These are phyloP conservation scores for Tragelaphus imberbis DNA, from an alignment of 2,113 vertebrate genomes.

Conservation along the genomic window DNA sequence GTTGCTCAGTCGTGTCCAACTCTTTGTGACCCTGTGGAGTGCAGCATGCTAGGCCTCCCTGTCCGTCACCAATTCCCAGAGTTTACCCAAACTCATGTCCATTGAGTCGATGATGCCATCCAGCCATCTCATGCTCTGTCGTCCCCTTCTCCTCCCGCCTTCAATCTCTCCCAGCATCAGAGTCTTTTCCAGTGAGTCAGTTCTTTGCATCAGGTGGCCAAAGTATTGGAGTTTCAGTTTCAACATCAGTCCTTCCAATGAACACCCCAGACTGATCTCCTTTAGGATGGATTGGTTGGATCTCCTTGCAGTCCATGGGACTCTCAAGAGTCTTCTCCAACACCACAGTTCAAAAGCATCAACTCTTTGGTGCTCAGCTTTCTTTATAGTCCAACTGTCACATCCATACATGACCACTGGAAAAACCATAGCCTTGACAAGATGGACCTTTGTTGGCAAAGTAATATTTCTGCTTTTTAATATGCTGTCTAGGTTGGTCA, in stretches of 20 bases:
- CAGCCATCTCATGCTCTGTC: not conserved
- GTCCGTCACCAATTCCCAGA: not conserved
- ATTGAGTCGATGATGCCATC: not conserved
- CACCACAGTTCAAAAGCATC: not conserved
- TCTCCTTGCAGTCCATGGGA: not conserved
- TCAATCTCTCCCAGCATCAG: not conserved
- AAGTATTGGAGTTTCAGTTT: not conserved
- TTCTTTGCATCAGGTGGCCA: not conserved
- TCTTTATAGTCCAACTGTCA: not conserved
- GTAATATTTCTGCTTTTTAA: not conserved
- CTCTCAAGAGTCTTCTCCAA: not conserved
- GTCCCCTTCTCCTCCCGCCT: not conserved
- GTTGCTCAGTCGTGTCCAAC: not conserved
- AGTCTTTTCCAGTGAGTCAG: not conserved
- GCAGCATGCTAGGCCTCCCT: accelerated
- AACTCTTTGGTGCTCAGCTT: not conserved
- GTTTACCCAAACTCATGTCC: not conserved
- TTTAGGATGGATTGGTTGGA: not conserved
- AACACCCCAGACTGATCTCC: not conserved
- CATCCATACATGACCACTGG: not conserved
- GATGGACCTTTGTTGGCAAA: not conserved
- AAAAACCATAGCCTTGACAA: not conserved
- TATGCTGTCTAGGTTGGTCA: not conserved
- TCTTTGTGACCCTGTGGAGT: not conserved
- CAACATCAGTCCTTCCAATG: not conserved